These are phyloP conservation scores for Drosophila ironensis DNA, from an alignment of 1,140 invertebrate species.

Conservation along the genomic window DNA sequence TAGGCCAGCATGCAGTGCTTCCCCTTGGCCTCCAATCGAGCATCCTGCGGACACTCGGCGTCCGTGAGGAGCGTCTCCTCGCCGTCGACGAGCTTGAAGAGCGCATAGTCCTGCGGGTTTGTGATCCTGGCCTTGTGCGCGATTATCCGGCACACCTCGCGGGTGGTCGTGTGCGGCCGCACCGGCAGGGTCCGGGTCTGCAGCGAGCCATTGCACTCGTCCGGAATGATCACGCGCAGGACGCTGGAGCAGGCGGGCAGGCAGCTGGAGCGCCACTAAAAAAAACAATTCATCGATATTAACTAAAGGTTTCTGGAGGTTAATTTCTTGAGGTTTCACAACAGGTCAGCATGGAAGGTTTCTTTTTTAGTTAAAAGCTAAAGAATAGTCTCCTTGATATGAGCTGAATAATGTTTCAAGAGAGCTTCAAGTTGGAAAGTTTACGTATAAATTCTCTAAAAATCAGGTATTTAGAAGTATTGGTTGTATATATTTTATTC, in stretches of 20 bases:
- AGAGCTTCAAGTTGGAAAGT: no score
- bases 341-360: no score
- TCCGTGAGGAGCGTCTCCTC: slow-evolving; percentile 95
- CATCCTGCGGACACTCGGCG: slow-evolving; percentile 94
- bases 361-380: background rate
- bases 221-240: slow-evolving; percentile 93
- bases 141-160: slow-evolving; percentile 95
- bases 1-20: slow-evolving; percentile 95
- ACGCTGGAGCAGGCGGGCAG: slow-evolving; percentile 85
- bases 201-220: slow-evolving; percentile 95
- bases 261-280: slow-evolving; percentile 82
- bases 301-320: background rate
- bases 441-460: no score
- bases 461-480: no score
- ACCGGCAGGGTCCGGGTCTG: slow-evolving; percentile 95
- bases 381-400: no score
- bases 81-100: slow-evolving; percentile 95
- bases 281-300: background rate
- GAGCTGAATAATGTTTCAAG: no score
- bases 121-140: slow-evolving; percentile 96
- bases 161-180: slow-evolving; percentile 94
- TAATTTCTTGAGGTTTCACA: no score
- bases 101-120: slow-evolving; percentile 97
- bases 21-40: slow-evolving; percentile 87
- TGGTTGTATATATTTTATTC: no score